phyloP scores from a whole-genome alignment of 2,113 vertebrate genomes.

The Heterotilapia buettikoferi region DNA sequence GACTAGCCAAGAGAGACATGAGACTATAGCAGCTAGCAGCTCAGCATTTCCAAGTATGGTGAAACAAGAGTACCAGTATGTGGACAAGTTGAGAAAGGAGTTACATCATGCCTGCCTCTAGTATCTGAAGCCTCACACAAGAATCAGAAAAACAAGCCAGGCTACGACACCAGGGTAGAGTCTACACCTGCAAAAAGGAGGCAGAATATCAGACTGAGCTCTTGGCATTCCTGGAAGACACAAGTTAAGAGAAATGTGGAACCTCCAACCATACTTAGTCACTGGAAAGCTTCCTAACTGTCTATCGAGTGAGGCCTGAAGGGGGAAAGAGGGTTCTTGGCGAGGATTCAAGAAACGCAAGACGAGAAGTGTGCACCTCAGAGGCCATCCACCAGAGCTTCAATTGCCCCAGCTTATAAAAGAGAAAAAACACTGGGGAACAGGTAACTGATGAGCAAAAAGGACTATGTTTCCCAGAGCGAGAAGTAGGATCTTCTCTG shows the following conservation, averaged over 20 bases:
- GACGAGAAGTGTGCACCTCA: not conserved
- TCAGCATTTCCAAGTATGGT: not conserved
- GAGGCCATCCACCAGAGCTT: not conserved
- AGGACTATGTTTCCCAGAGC: not conserved
- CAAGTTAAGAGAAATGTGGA: not conserved
- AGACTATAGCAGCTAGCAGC: not conserved
- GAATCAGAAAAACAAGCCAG: not conserved
- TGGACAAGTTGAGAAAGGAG: not conserved
- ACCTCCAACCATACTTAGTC: not conserved
- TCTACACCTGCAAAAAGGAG: not conserved
- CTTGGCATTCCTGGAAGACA: not conserved
- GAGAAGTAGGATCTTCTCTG: not conserved
- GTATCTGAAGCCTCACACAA: not conserved
- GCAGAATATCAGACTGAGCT: not conserved
- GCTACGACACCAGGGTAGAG: not conserved
- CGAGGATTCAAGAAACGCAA: not conserved
- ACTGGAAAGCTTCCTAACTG: not conserved
- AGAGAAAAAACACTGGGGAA: not conserved
- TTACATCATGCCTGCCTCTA: not conserved
- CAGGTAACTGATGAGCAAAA: not conserved
- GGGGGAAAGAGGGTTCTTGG: not conserved
- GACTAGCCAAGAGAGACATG: not conserved
- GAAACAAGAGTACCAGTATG: not conserved
- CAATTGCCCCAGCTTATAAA: not conserved
- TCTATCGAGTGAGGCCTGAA: not conserved